These are phyloP conservation scores for Parnassius glacialis DNA, from an alignment of 2,888 invertebrate genomes.

Conservation along the genomic window DNA sequence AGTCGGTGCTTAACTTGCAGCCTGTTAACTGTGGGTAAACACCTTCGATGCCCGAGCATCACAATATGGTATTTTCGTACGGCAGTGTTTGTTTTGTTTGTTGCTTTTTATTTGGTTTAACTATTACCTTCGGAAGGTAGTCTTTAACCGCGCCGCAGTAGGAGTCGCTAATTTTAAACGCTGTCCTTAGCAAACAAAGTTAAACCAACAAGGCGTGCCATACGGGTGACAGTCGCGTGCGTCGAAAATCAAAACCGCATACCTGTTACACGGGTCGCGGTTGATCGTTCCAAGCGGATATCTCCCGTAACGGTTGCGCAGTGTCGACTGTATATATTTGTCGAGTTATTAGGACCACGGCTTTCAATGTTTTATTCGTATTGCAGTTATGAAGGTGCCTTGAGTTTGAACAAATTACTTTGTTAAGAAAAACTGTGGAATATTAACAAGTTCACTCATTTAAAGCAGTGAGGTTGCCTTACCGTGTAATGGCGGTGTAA, in stretches of 20 bases:
- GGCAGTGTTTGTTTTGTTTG: constrained; percentile 27
- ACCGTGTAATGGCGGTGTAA: no score
- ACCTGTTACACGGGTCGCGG: constrained; percentile 8
- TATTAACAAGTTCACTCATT: no score
- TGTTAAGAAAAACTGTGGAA: neutral
- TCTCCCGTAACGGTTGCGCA: constrained; percentile 36
- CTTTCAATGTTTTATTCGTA: constrained; percentile 54
- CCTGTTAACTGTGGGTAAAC: constrained; percentile 27
- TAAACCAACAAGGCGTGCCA: constrained; percentile 52
- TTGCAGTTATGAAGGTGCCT: constrained; percentile 14
- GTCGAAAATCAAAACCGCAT: neutral
- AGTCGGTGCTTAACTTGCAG: constrained; percentile 9
- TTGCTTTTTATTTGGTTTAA: constrained; percentile 42
- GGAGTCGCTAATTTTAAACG: constrained; percentile 68
- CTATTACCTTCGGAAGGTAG: constrained; percentile 45
- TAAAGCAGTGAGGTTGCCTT: no score
- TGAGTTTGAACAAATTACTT: constrained; percentile 12
- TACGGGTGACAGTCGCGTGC: constrained; percentile 43
- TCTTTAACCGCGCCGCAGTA: constrained; percentile 69
- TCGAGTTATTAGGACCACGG: constrained; percentile 52
- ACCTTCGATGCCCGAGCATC: constrained; percentile 7
- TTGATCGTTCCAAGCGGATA: constrained; percentile 33
- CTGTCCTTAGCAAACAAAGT: constrained; percentile 66
- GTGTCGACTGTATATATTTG: constrained; percentile 57
- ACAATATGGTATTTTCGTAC: constrained; percentile 16